These are phyloP conservation scores for Drosophila robusta DNA, from an alignment of 2,888 invertebrate species.

Conservation along the genomic window DNA sequence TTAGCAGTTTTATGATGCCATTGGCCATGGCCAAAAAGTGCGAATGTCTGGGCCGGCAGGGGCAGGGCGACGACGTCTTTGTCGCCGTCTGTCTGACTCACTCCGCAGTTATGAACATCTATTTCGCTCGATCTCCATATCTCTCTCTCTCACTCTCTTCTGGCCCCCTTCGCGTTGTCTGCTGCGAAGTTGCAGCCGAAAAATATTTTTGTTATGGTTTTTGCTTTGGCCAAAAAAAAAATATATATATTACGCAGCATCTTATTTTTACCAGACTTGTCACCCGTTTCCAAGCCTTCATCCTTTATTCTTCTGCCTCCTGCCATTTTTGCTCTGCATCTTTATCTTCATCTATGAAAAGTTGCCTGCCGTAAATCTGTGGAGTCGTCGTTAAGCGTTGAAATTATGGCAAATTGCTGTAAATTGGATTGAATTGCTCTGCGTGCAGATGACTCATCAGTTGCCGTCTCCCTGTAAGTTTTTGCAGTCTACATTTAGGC, in stretches of 20 bases:
- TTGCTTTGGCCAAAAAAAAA: slow-evolving; percentile 29
- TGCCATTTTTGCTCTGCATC: neutral
- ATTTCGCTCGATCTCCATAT: neutral
- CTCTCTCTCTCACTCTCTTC: neutral
- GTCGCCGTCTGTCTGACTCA: slow-evolving; percentile 71
- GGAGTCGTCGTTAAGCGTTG: slow-evolving; percentile 65
- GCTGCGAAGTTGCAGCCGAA: slow-evolving; percentile 45
- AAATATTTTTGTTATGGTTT: slow-evolving; percentile 72
- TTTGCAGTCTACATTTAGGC: slow-evolving; percentile 62
- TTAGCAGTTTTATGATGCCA: slow-evolving; percentile 75
- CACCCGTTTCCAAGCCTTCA: slow-evolving; percentile 13
- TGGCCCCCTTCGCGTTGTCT: slow-evolving; percentile 1
- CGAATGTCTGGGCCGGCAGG: slow-evolving; percentile 61
- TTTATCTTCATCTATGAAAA: slow-evolving; percentile 41
- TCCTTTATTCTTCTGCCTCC: neutral
- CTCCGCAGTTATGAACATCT: slow-evolving; percentile 23
- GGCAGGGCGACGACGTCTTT: slow-evolving; percentile 56
- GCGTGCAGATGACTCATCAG: slow-evolving; percentile 67
- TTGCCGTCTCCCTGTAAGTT: neutral
- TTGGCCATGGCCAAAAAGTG: slow-evolving; percentile 76
- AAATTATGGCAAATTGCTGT: slow-evolving; percentile 76
- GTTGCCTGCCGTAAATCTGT: slow-evolving; percentile 73
- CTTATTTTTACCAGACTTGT: slow-evolving; percentile 38
- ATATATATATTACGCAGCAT: slow-evolving; percentile 64
- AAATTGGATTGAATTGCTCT: slow-evolving; percentile 69